These are phyloP conservation scores for Cebus imitator DNA, from an alignment of 2,113 vertebrate species.

Conservation along the genomic window DNA sequence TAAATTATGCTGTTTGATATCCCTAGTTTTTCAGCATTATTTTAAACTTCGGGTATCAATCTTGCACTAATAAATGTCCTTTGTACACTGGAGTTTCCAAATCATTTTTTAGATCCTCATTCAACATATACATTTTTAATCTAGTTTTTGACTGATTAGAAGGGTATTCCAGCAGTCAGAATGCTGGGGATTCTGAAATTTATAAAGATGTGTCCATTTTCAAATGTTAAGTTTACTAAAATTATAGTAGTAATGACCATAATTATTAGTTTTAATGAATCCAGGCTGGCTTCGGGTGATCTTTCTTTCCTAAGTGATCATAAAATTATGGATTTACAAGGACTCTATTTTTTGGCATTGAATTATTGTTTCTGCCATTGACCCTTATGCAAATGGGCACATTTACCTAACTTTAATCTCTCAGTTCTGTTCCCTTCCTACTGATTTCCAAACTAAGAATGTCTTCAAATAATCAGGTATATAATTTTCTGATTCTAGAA, in stretches of 20 bases:
- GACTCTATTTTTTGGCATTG: background rate
- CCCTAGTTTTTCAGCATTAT: background rate
- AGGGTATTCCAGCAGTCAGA: background rate
- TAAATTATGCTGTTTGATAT: background rate
- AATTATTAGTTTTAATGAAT: background rate
- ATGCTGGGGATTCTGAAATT: background rate
- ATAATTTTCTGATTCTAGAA: background rate
- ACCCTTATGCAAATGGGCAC: background rate
- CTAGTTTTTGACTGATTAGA: background rate
- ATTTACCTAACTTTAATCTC: background rate
- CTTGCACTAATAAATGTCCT: background rate
- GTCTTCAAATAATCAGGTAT: background rate
- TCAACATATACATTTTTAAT: background rate
- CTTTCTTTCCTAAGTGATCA: background rate
- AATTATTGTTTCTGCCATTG: background rate
- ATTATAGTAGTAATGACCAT: background rate
- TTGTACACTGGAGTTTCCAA: background rate
- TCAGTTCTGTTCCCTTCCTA: background rate
- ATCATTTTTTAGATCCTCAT: background rate
- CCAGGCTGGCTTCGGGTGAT: background rate
- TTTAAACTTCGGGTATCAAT: background rate
- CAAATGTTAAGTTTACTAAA: background rate
- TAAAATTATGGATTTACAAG: background rate
- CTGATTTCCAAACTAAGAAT: background rate
- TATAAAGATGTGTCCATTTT: background rate